Conservation (phyloP, 1,140 invertebrate species). For the Ceratoteleas bidentatus region DNA sequence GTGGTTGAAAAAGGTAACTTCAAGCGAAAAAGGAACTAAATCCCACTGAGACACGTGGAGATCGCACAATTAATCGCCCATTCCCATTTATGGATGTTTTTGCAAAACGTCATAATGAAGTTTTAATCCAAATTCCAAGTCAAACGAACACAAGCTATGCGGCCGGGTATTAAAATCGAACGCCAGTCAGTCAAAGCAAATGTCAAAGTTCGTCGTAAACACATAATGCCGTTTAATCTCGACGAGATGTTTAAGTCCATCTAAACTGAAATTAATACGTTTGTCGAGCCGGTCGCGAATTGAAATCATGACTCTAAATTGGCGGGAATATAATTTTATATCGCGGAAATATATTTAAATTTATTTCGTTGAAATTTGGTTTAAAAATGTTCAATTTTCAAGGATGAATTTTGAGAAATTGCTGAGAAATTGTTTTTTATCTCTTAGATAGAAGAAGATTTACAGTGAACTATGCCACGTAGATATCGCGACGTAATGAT, state of each 20-base stretch:
- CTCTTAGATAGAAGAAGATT: too few relatives aligned
- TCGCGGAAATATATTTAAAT: neutral
- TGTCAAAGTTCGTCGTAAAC: slow-evolving; percentile 34
- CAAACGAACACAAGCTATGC: slow-evolving; percentile 5
- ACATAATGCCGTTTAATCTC: slow-evolving; percentile 23
- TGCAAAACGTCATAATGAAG: slow-evolving; percentile 4
- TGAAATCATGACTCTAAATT: slow-evolving; percentile 1
- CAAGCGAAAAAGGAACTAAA: too few relatives aligned
- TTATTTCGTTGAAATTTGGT: neutral
- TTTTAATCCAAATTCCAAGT: slow-evolving; percentile 18
- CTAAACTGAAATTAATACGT: slow-evolving; percentile 22
- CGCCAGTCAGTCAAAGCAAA: slow-evolving; percentile 29
- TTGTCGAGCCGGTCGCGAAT: neutral
- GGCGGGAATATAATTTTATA: neutral
- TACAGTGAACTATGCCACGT: too few relatives aligned
- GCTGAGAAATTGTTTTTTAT: too few relatives aligned
- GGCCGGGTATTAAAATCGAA: slow-evolving; percentile 36
- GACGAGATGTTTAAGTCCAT: slow-evolving; percentile 19
- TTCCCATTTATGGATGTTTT: slow-evolving; percentile 7
- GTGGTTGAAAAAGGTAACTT: too few relatives aligned
- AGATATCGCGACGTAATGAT: too few relatives aligned
- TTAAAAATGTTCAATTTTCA: too few relatives aligned
- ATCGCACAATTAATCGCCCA: slow-evolving; percentile 3
- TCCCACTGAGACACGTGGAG: neutral
- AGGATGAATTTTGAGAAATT: too few relatives aligned